These are phyloP conservation scores for Papilio helenus DNA, from an alignment of 1,140 invertebrate genomes.

Conservation along the genomic window DNA sequence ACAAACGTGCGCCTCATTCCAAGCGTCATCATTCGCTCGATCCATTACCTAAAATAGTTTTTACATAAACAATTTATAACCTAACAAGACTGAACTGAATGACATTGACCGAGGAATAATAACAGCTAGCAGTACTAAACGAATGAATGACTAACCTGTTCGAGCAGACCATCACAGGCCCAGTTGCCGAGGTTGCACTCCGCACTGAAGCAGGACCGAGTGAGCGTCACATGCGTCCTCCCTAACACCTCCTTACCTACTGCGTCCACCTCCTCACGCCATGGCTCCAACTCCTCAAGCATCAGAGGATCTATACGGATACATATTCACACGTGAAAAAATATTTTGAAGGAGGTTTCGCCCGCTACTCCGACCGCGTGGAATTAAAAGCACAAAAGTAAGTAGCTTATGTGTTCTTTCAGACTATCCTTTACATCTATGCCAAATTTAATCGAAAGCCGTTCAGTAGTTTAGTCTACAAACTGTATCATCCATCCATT, in stretches of 20 bases:
- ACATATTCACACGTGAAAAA: no score
- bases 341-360: no score
- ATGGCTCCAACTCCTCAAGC: conserved; percentile 83
- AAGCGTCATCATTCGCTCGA: conserved; percentile 71
- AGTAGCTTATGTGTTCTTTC: no score
- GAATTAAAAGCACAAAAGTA: no score
- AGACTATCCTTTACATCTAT: no score
- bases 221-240: conserved; percentile 81
- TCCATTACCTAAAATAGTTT: conserved; percentile 58
- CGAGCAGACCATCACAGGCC: conserved; percentile 87
- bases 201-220: conserved; percentile 82
- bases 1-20: conserved; percentile 88
- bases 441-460: no score
- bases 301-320: conserved; percentile 73
- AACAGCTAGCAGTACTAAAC: background rate
- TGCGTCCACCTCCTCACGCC: conserved; percentile 84
- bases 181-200: conserved; percentile 92
- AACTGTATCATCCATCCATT: no score
- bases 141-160: conserved; percentile 73
- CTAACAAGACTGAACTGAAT: background rate
- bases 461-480: no score
- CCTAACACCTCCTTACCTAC: conserved; percentile 84
- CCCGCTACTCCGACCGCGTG: no score
- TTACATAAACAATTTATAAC: background rate
- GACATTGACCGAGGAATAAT: background rate